These are phyloP conservation scores for Champsocephalus esox DNA, from an alignment of 2,797 vertebrate genomes.

Conservation along the genomic window DNA sequence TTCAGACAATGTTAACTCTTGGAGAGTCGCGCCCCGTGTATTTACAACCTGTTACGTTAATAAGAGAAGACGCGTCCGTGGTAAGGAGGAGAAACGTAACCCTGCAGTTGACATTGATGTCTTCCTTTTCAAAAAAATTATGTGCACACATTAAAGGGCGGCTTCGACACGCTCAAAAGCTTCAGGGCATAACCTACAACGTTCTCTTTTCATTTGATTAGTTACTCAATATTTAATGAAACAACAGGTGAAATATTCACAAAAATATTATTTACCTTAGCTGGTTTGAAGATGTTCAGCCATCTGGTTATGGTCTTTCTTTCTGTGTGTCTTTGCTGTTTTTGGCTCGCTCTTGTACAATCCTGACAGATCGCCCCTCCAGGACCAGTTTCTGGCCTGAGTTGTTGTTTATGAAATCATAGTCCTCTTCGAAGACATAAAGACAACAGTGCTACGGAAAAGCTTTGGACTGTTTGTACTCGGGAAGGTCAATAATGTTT, in stretches of 20 bases:
- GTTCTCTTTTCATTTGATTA: not conserved
- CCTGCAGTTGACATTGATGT: conserved; percentile 43
- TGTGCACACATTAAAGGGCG: conserved; percentile 25
- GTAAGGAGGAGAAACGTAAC: conserved; percentile 48
- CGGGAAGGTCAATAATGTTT: conserved; percentile 54
- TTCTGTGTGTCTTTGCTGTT: conserved; percentile 15
- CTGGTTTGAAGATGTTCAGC: conserved; percentile 1
- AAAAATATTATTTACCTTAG: too few species aligned
- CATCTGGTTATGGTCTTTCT: conserved; percentile 19
- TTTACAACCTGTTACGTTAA: conserved; percentile 52
- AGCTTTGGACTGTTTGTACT: conserved; percentile 13
- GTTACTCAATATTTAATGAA: conserved; percentile 10
- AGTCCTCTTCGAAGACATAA: conserved; percentile 35
- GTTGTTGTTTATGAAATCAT: conserved; percentile 64
- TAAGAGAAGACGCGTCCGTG: conserved; percentile 33
- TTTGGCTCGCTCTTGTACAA: conserved; percentile 20
- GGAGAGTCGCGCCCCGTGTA: conserved; percentile 1
- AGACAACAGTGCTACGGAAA: conserved; percentile 35
- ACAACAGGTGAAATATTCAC: not conserved
- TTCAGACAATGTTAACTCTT: conserved; percentile 41
- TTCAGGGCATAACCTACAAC: conserved; percentile 8
- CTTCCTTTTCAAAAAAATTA: conserved; percentile 1
- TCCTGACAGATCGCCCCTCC: conserved; percentile 53
- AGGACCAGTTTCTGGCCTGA: conserved; percentile 48
- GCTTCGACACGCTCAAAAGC: conserved; percentile 32